Base-by-base conservation (phyloP, 2,113 vertebrate species). In the Halichoerus grypus region DNA sequence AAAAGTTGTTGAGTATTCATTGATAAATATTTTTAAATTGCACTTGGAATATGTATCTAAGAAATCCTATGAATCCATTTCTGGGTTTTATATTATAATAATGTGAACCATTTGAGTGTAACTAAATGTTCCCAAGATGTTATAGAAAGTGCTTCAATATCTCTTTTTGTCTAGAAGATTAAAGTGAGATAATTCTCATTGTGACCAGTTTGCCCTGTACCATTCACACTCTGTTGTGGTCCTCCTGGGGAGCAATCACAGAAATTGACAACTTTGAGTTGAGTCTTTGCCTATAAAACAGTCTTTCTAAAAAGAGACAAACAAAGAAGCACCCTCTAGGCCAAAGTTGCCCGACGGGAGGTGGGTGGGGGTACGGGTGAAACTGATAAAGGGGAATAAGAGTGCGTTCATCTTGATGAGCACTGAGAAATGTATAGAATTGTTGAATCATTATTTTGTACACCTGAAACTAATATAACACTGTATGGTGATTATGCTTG, bases 1-100 rank as follows among this genome's bases (percentile, higher is more conserved):
- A 91, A 94, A 87, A 63, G 3, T 12, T 71, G 26, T 55, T 92
- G 59, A 61, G 15, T 94, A 42, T 33, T 63, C 31, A 92, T 1
- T 76, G 63, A 67, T 57, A 92, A 85, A 42, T 36, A 90, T 86
- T 85, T 97, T 97, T 79, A 86, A 94, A 89, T 93, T 80, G 76
- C 1, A 69, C 39, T 80, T 61, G n/a, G 42, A 74, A 63, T 63
- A 71, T 26, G 7, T 88, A 72, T 88, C 92, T 91, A 65, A 90
- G 69, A 94, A 95, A 90, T 81, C 7, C 16, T 36, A 3, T 63
- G 39, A 46, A 24, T 65, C 87, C 26, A 84, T 5, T 74, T 80
- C 53, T 91, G 71, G 42, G 8, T 79, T 86, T 96, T 71, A 81
- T 67, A 63, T 71, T 89, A 63, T 33, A 93, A 69, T 59, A 88